Conservation (phyloP, 2,888 invertebrate species). For the Cecidostiba fungosa region DNA sequence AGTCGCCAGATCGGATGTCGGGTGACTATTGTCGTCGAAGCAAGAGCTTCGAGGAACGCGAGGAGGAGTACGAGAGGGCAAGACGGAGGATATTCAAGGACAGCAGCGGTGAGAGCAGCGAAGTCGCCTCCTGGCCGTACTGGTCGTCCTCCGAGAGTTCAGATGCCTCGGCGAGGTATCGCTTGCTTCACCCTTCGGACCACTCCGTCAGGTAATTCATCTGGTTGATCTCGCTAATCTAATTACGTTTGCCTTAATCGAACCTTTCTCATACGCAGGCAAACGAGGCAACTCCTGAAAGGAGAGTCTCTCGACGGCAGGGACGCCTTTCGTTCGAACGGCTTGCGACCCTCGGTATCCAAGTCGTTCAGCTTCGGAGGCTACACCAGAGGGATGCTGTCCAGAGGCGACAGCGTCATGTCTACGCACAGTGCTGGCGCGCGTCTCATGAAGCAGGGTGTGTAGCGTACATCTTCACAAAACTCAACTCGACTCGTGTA, state of each 20-base stretch:
- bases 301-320: conserved; percentile 81
- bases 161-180: conserved; percentile 75
- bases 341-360: conserved; percentile 83
- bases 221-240: background rate
- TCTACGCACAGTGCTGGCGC: conserved; percentile 85
- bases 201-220: conserved; percentile 72
- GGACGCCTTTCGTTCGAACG: conserved; percentile 79
- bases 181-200: conserved; percentile 76
- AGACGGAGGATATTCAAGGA: conserved; percentile 91
- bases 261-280: conserved; percentile 68
- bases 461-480: conserved; percentile 39
- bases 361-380: conserved; percentile 95
- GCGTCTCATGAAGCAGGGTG: conserved; percentile 90
- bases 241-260: background rate
- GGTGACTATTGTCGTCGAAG: conserved; percentile 86
- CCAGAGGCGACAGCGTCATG: conserved; percentile 85
- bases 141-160: conserved; percentile 78
- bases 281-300: conserved; percentile 78
- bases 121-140: conserved; percentile 76
- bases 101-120: conserved; percentile 76
- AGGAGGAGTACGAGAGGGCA: conserved; percentile 93
- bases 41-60: conserved; percentile 95
- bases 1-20: conserved; percentile 84
- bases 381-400: conserved; percentile 84
- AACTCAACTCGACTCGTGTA: background rate